Base-by-base conservation (phyloP, 1,140 invertebrate species). In the Psilanteris sp. region DNA sequence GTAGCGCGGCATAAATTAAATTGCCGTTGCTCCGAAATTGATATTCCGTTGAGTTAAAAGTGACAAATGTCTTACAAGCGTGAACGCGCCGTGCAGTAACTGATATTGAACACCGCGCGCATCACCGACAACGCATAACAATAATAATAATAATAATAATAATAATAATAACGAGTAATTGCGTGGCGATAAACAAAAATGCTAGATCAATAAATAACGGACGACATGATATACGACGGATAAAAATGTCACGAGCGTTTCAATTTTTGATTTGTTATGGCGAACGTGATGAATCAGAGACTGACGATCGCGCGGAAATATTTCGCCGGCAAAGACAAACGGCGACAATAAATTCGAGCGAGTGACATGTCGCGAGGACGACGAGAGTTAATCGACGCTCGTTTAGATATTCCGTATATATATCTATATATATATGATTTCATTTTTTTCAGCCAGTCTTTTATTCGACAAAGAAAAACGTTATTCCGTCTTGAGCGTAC, bases 291-390 rank as follows among this genome's bases (percentile, higher is more conserved):
- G 29, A 57, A 57, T 61, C 55, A 61, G 32, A 11, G 22, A 15
- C 57, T 29, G 43, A 50, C 43, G 34, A 43, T 39, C 26, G 48
- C 48, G 34, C 27, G 48, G 37, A 66, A 43, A 44, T 54, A 54
- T 66, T 43, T 34, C n/a, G 22, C 43, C 10, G 37, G 9, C 37
- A 34, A 59, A 16, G 22, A 20, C 27, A 10, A 22, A 4, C 8
- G 13, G 29, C 20, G 15, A 15, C 32, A 34, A 66, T 66, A 66
- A 54, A 66, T 44, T 54, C 44, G 44, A 10, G 39, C 27, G 20
- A 52, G 13, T 41, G 46, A 32, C 20, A 14, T 34, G 43, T 37
- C 18, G 11, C 22, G 41, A 36, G 31, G 4, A 27, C 34, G 34
- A 54, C 26, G 15, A 22, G 18, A 36, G 18, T 39, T 48, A 55